Evolutionary conservation across 2,888 invertebrate genomes (phyloP).

Genomic region (Unio delphinus): DNA sequence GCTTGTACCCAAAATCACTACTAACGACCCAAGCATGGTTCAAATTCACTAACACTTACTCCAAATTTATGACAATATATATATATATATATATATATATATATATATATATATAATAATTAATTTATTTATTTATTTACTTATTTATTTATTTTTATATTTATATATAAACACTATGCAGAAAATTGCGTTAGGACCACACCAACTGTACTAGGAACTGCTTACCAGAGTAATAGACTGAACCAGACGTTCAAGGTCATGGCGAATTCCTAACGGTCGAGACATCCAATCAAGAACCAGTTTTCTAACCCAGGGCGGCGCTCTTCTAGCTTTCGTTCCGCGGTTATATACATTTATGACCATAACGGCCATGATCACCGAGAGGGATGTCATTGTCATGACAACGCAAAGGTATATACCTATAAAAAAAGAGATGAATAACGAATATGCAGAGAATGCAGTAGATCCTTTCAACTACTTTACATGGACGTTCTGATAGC

Average conservation of each 20-base stretch:
- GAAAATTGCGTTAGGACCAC: not conserved
- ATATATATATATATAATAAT: not conserved
- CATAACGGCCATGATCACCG: conserved; percentile 74
- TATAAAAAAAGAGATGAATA: conserved; percentile 39
- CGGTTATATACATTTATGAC: conserved; percentile 75
- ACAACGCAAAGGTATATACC: conserved; percentile 76
- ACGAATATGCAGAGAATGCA: not conserved
- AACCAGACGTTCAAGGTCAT: conserved; percentile 62
- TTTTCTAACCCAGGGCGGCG: conserved; percentile 60
- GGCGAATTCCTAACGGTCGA: conserved; percentile 52
- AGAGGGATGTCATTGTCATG: conserved; percentile 75
- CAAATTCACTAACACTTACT: too few species aligned
- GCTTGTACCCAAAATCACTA: too few species aligned
- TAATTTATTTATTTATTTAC: not conserved
- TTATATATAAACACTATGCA: not conserved
- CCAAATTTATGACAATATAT: too few species aligned
- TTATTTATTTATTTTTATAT: not conserved
- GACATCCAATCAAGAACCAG: conserved; percentile 61
- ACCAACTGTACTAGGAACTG: not conserved
- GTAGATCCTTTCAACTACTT: not conserved
- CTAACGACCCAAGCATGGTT: too few species aligned
- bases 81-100: too few species aligned
- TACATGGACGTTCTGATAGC: not conserved
- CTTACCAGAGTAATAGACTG: conserved; percentile 63
- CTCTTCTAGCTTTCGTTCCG: conserved; percentile 62